Evolutionary conservation across 2,888 invertebrate genomes (phyloP), one percentile per base, ranked within the genome.

Genomic region (Cephus rjabovi): DNA sequence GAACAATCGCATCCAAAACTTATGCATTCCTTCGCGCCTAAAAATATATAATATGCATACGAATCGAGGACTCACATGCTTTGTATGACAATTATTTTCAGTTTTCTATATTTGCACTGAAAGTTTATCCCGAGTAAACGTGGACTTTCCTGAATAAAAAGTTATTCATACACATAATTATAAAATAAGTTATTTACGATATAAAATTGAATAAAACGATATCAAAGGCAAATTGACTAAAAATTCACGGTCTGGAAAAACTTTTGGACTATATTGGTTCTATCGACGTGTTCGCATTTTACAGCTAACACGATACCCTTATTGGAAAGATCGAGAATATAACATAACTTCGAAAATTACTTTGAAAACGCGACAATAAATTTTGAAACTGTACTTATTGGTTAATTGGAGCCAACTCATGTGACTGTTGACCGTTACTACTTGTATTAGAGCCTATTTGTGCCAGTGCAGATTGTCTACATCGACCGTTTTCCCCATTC

Each of bases 401-500:
- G 73, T 93, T 93, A 82, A 93, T 92, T 15, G 93, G 93, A 80
- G 92, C 89, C 76, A 93, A 85, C 87, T 93, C 93, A 77, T 91
- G 91, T n/a, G 91, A 88, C 77, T 91, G 92, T 78, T 91, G 92
- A 23, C 89, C 89, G 73, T 89, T 88, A n/a, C 84, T 81, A 34
- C 86, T 89, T 73, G 85, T 84, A 80, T 85, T 88, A 37, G 85
- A 80, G 68, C 85, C 89, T 73, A 91, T 86, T 80, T 89, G 88
- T 70, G 89, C 90, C 73, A 91, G 82, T 33, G 88, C 88, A 11
- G 89, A 91, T 40, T 90, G 89, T 37, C 89, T 89, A 91, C 91
- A 91, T 76, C 90, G 89, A 12, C 95, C 96, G 35, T 95, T 95
- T 0, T 94, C 94, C 2, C 96, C 95, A 90, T 97, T 97, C 91